Conservation (phyloP, 2,888 invertebrate species). For the Diogma glabrata region DNA sequence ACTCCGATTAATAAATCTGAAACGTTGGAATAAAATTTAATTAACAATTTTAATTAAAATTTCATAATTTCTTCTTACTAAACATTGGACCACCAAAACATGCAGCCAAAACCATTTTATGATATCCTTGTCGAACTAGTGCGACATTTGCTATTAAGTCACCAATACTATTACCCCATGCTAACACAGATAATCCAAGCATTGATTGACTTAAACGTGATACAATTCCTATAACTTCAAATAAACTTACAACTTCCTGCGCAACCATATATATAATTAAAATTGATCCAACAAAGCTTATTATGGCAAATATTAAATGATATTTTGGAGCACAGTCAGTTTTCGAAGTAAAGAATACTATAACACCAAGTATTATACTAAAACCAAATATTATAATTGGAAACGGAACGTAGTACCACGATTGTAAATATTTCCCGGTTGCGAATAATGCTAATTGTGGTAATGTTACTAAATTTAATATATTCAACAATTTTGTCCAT, state of each 20-base stretch:
- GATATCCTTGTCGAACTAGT: slow-evolving; percentile 48
- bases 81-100: slow-evolving; percentile 58
- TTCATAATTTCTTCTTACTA: slow-evolving; percentile 36
- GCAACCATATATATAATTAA: slow-evolving; percentile 48
- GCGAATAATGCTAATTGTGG: slow-evolving; percentile 25
- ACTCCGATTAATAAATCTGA: slow-evolving; percentile 35
- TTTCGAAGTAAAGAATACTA: slow-evolving; percentile 19
- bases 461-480: slow-evolving; percentile 39
- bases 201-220: slow-evolving; percentile 45
- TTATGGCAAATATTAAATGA: slow-evolving; percentile 23
- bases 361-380: too few relatives aligned
- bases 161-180: slow-evolving; percentile 51
- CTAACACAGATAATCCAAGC: slow-evolving; percentile 49
- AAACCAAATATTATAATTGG: neutral
- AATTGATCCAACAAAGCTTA: slow-evolving; percentile 29
- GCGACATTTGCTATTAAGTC: slow-evolving; percentile 43
- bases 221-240: slow-evolving; percentile 46
- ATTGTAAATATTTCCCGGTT: too few relatives aligned
- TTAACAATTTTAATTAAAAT: too few relatives aligned
- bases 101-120: slow-evolving; percentile 53
- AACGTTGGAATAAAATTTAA: neutral
- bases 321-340: slow-evolving; percentile 22
- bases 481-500: slow-evolving; percentile 46
- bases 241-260: slow-evolving; percentile 44
- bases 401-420: too few relatives aligned